phyloP scores from a whole-genome alignment of 2,888 invertebrate species.

The Drosophila infuscata region DNA sequence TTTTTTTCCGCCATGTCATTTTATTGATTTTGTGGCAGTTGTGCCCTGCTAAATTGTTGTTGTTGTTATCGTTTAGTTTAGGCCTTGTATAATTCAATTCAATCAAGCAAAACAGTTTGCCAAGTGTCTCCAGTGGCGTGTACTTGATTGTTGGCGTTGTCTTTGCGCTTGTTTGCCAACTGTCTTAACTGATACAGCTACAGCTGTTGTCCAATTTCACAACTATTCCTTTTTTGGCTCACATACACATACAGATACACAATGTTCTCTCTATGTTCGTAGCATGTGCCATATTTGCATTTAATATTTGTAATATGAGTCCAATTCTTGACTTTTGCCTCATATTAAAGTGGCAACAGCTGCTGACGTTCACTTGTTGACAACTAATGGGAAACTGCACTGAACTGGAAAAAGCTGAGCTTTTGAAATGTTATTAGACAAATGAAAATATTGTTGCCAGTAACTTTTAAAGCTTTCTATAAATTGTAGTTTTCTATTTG shows the following conservation, averaged over 20 bases:
- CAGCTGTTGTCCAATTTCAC: conserved; percentile 5
- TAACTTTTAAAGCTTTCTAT: not conserved
- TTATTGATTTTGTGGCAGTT: conserved; percentile 79
- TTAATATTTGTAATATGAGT: conserved; percentile 44
- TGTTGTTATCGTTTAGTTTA: conserved; percentile 68
- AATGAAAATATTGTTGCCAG: not conserved
- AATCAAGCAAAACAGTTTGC: conserved; percentile 77
- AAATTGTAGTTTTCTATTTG: not conserved
- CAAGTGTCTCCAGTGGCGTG: conserved; percentile 80
- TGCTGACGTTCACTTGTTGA: conserved; percentile 38
- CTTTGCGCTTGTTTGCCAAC: conserved; percentile 31
- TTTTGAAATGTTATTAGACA: not conserved
- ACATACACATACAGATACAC: not conserved
- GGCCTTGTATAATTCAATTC: conserved; percentile 73
- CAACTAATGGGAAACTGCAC: conserved; percentile 3
- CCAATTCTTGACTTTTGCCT: conserved; percentile 30
- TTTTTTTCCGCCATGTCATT: conserved; percentile 31
- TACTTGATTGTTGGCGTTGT: conserved; percentile 68
- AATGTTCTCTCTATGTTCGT: not conserved
- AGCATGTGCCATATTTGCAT: conserved; percentile 57
- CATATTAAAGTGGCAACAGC: conserved; percentile 58
- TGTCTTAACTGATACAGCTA: conserved; percentile 34
- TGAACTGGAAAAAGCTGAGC: not conserved
- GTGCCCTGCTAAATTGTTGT: conserved; percentile 8
- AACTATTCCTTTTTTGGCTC: conserved; percentile 17